phyloP scores from a whole-genome alignment of 2,888 invertebrate genomes.

The Julus scandinavius region DNA sequence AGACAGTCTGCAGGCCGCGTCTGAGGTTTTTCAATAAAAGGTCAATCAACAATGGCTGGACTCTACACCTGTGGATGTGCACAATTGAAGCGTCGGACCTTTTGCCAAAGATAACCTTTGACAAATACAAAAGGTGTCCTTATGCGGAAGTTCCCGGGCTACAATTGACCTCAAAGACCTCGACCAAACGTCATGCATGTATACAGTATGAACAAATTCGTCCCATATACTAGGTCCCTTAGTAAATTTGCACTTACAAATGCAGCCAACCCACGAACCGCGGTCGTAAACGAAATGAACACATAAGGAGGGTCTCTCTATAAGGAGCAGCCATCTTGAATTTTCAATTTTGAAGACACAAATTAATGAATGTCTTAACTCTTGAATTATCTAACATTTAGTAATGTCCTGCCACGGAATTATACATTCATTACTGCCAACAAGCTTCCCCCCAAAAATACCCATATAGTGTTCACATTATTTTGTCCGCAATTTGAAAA shows the following conservation, averaged over 20 bases:
- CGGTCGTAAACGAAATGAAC: background rate
- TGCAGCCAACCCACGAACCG: background rate
- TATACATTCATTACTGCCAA: no score
- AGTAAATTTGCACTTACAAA: background rate
- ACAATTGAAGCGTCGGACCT: conserved; percentile 22
- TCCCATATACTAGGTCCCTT: no score
- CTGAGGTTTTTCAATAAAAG: conserved; percentile 33
- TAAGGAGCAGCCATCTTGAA: background rate
- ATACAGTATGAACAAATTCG: background rate
- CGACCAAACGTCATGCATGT: conserved; percentile 27
- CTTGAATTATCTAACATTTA: no score
- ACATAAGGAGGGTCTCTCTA: background rate
- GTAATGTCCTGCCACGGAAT: no score
- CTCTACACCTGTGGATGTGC: conserved; percentile 3
- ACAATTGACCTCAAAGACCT: conserved; percentile 29
- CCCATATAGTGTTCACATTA: no score
- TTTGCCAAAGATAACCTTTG: conserved; percentile 11
- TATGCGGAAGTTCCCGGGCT: conserved; percentile 35
- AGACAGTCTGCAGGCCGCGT: background rate
- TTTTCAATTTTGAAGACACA: background rate
- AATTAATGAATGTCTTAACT: no score
- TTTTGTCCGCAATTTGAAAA: no score
- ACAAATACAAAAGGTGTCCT: conserved; percentile 15
- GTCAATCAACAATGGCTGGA: conserved; percentile 22
- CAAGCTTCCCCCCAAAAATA: no score